Conservation (phyloP, 2,113 vertebrate genomes). For the Holacanthus passer region DNA sequence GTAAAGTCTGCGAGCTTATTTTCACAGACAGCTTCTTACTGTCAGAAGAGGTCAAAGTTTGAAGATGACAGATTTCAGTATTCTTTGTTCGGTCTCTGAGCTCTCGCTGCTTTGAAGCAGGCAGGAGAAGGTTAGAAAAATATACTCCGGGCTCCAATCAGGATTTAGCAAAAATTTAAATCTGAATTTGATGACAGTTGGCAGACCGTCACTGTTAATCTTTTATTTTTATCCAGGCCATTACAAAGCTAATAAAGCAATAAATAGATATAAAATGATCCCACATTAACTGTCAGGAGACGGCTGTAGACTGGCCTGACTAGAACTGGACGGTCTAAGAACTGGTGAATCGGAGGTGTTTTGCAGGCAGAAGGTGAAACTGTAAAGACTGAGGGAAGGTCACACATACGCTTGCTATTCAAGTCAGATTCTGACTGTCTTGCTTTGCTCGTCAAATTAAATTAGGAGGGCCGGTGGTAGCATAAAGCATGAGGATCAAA, state of each 20-base stretch:
- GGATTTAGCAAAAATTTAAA: too few species aligned
- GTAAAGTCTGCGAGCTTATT: too few species aligned
- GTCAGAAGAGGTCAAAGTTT: too few species aligned
- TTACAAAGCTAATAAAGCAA: neutral
- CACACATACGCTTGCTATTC: conserved; percentile 23
- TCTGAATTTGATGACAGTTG: too few species aligned
- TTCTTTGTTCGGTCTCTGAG: too few species aligned
- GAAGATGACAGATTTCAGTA: too few species aligned
- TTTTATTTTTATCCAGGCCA: neutral
- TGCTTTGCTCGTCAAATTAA: conserved; percentile 21
- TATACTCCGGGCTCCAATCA: too few species aligned
- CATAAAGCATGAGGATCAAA: neutral
- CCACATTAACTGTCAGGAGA: neutral
- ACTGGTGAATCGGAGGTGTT: neutral
- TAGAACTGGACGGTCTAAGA: too few species aligned
- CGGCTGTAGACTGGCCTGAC: neutral
- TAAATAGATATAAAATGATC: neutral
- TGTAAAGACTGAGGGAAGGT: conserved; percentile 35
- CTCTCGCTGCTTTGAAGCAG: too few species aligned
- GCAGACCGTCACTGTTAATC: too few species aligned
- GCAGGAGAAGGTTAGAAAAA: too few species aligned
- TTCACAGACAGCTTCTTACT: too few species aligned
- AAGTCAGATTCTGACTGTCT: conserved; percentile 23
- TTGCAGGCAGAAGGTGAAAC: neutral
- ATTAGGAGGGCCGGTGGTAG: neutral